A percentile compares a stretch with the other conserved stretches of the same genome.
Conservation (phyloP, 2,113 vertebrate genomes). For the Helogale parvula region DNA sequence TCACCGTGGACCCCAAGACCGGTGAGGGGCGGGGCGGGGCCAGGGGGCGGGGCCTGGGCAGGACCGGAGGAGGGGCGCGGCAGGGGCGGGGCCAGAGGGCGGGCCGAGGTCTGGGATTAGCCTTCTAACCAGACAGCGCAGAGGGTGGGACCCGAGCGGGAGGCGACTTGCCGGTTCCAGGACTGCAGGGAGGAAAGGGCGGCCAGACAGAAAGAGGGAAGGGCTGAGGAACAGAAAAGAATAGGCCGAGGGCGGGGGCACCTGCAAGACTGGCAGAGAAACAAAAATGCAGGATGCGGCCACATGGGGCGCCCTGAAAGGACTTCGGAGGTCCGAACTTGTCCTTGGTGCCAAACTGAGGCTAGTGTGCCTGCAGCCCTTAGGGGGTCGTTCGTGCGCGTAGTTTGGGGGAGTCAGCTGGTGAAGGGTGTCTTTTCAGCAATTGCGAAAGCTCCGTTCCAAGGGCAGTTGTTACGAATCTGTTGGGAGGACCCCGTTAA, state of each 20-base stretch:
- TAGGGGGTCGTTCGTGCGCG: neutral
- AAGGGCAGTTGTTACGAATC: neutral
- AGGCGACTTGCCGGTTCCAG: neutral
- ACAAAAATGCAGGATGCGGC: neutral
- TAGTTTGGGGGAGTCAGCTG: neutral
- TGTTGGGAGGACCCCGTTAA: neutral
- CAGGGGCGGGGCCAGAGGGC: neutral
- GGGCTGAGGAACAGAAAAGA: neutral
- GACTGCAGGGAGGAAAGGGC: neutral
- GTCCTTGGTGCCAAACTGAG: neutral
- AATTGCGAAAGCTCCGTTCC: neutral
- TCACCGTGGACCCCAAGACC: conserved; percentile 95
- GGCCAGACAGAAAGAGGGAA: neutral
- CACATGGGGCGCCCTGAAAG: neutral
- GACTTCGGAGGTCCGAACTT: neutral
- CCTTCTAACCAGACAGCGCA: no score
- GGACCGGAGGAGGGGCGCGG: neutral
- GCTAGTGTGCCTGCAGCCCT: neutral
- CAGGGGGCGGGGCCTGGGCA: neutral
- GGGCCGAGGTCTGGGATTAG: neutral
- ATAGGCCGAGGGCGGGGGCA: neutral
- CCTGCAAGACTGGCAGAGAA: neutral
- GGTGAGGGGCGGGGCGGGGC: conserved; percentile 85
- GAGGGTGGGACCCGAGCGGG: fast-evolving
- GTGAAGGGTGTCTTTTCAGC: neutral